phyloP scores from a whole-genome alignment of 2,113 vertebrate species.

The Eretmodus cyanostictus region DNA sequence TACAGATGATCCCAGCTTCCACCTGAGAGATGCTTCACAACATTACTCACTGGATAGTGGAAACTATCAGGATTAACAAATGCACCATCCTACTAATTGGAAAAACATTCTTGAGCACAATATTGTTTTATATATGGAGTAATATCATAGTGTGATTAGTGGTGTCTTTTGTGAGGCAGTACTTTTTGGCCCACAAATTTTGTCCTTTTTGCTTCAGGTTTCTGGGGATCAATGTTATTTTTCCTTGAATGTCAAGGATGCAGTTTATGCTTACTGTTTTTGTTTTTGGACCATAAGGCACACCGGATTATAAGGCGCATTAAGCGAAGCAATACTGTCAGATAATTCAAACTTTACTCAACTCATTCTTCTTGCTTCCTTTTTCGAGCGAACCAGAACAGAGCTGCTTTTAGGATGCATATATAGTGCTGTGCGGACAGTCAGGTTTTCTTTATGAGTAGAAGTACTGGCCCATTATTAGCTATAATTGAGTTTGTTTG shows the following conservation, averaged over 20 bases:
- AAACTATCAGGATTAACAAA: not conserved
- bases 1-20: not conserved
- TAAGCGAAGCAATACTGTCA: not conserved
- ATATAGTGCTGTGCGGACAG: not conserved
- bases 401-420: not conserved
- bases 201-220: not conserved
- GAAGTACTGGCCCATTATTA: not conserved
- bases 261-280: not conserved
- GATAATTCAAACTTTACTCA: not conserved
- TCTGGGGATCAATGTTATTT: not conserved
- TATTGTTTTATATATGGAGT: not conserved
- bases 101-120: not conserved
- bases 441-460: not conserved
- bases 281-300: not conserved
- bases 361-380: not conserved
- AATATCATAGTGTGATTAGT: not conserved
- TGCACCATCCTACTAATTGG: not conserved
- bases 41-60: not conserved
- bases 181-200: not conserved
- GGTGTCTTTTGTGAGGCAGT: not conserved
- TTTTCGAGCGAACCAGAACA: rapidly evolving
- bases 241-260: not conserved
- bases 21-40: not conserved
- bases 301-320: not conserved
- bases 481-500: not conserved